Evolutionary conservation across 2,888 invertebrate genomes (phyloP), one percentile per base, ranked within the genome.

Genomic region (Diaperis boleti): DNA sequence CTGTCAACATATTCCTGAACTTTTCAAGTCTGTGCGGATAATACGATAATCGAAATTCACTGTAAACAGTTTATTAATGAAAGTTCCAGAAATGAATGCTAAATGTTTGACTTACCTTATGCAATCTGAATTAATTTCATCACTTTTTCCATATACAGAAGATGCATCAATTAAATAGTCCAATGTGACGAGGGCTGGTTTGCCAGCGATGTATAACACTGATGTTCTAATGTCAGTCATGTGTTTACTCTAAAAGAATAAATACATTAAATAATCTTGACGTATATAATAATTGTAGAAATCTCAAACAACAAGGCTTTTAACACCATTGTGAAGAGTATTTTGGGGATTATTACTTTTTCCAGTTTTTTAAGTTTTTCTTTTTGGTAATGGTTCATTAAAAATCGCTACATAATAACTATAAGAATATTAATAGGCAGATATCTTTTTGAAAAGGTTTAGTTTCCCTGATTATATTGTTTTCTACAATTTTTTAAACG

Each of bases 1-100:
- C 88, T 66, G 85, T 83, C 62, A 95, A 79, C 83, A 94, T 90
- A 18, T 82, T 75, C 0, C 86, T 88, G 82, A 95, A 95, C 15
- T 85, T 83, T 39, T 86, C 83, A 71, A 95, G 79, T 66, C 87
- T 87, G 79, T 95, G 94, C 0, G 95, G 95, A 82, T 93, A 94
- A 82, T 95, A 95, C 20, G 94, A 94, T 20, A 95, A 82, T 1
- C 95, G 88, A 81, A 95, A 95, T 74, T 93, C 90, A 74, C 91
- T 93, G 81, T 37, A 82, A 82, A 2, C 6, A 6, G 6, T 8
- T 1, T 1, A 6, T 3, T 26, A 3, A 5, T 26, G 6, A 8
- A 2, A 26, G n/a, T 26, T 26, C n/a, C 1, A 3, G 20, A 20
- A 4, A 33, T 13, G 22, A 22, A 6, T 22, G 22, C 11, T 11